Conservation (phyloP, 2,888 invertebrate genomes). For the Synergus gifuensis region DNA sequence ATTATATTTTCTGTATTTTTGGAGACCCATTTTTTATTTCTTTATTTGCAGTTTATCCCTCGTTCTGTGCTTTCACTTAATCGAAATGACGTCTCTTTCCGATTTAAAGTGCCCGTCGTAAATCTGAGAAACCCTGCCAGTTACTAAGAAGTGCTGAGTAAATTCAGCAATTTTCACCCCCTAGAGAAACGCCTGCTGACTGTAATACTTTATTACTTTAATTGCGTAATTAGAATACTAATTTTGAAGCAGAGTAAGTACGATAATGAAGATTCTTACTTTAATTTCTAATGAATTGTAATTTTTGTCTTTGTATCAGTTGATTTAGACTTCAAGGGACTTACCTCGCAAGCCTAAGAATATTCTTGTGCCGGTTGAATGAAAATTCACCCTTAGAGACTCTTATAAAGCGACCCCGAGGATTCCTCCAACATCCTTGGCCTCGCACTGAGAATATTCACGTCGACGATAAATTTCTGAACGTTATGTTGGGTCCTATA, state of each 20-base stretch:
- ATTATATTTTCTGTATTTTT: too few relatives aligned
- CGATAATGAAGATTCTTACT: too few relatives aligned
- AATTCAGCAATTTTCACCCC: conserved; percentile 1
- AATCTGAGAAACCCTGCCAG: conserved; percentile 26
- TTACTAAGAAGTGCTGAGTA: neutral
- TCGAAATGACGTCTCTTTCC: conserved; percentile 51
- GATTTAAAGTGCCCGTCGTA: conserved; percentile 48
- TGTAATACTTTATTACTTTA: neutral
- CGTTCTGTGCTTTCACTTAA: conserved; percentile 35
- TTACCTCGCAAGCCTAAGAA: too few relatives aligned
- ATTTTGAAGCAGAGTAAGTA: neutral
- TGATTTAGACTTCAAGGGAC: too few relatives aligned
- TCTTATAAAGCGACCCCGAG: neutral
- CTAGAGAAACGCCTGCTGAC: neutral
- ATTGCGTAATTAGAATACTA: neutral
- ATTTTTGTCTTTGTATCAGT: too few relatives aligned
- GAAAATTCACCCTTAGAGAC: too few relatives aligned
- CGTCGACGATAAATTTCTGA: neutral
- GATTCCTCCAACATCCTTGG: neutral
- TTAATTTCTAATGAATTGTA: too few relatives aligned
- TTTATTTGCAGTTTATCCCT: neutral
- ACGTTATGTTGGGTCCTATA: neutral
- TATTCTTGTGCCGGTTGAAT: too few relatives aligned
- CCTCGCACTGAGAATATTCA: neutral
- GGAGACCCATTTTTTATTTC: neutral